Evolutionary conservation across 2,113 vertebrate genomes (phyloP).

Genomic region (Pluvianellus socialis): DNA sequence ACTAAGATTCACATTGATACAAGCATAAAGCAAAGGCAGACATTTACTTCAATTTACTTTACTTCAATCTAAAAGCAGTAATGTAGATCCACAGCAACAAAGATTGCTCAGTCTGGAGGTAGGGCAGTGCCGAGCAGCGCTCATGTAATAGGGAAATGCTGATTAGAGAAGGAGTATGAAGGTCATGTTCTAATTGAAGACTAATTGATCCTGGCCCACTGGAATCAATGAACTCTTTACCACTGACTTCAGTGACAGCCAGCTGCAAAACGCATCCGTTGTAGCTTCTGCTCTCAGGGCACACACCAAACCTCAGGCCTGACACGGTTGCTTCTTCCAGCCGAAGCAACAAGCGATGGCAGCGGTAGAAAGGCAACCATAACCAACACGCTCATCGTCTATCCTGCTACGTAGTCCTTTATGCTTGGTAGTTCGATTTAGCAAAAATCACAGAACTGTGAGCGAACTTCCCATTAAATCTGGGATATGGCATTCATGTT

Average conservation of each 20-base stretch:
- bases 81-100: background rate
- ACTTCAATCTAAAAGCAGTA: background rate
- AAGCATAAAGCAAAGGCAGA: background rate
- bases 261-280: background rate
- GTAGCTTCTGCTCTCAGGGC: background rate
- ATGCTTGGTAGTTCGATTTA: accelerated
- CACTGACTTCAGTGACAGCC: background rate
- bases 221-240: background rate
- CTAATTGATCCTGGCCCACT: background rate
- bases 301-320: background rate
- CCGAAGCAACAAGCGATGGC: background rate
- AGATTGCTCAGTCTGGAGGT: background rate
- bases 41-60: background rate
- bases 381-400: accelerated
- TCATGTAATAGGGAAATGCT: background rate
- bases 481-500: accelerated
- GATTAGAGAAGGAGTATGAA: background rate
- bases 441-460: background rate
- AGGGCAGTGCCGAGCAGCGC: background rate
- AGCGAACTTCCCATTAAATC: background rate
- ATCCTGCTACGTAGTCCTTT: accelerated
- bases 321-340: accelerated
- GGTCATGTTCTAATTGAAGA: conserved; percentile 23
- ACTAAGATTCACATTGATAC: background rate
- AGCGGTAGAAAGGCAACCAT: background rate